These are phyloP conservation scores for Aratinga solstitialis DNA, from an alignment of 2,797 vertebrate species.

Conservation along the genomic window DNA sequence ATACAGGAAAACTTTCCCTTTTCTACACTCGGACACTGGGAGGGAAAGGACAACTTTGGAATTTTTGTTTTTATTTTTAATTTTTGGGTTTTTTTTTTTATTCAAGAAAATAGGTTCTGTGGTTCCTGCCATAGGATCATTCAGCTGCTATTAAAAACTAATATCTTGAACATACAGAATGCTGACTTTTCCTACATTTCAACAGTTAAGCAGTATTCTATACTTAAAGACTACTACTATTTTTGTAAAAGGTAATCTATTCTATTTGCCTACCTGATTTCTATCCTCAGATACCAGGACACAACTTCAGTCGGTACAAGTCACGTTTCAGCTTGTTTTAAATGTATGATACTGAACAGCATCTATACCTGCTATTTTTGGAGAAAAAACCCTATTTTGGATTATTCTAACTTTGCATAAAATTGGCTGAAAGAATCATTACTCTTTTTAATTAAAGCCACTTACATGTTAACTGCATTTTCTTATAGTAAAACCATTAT, in stretches of 20 bases:
- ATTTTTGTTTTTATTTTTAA: constrained; percentile 61
- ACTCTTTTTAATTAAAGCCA: constrained; percentile 75
- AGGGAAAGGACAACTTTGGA: constrained; percentile 78
- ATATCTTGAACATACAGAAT: constrained; percentile 83
- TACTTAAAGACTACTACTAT: constrained; percentile 86
- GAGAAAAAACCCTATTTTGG: constrained; percentile 76
- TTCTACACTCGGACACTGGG: constrained; percentile 76
- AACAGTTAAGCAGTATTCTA: constrained; percentile 83
- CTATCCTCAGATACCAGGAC: constrained; percentile 74
- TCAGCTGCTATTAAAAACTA: constrained; percentile 87
- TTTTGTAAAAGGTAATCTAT: constrained; percentile 82
- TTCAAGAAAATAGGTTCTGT: constrained; percentile 79
- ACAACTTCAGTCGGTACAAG: constrained; percentile 79
- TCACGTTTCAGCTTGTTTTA: constrained; percentile 73
- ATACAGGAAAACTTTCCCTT: constrained; percentile 72
- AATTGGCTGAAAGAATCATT: constrained; percentile 77
- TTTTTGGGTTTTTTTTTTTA: constrained; percentile 37
- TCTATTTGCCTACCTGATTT: constrained; percentile 78
- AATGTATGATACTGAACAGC: constrained; percentile 76
- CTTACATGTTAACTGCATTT: constrained; percentile 76
- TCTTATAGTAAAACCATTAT: constrained; percentile 75
- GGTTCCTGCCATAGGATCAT: constrained; percentile 78
- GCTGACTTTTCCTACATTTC: constrained; percentile 82
- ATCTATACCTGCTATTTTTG: constrained; percentile 77
- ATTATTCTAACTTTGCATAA: constrained; percentile 78